A percentile compares a stretch with the other conserved stretches of the same genome.
phyloP scores from a whole-genome alignment of 2,888 invertebrate species.

The Noctuana brunneofusca region DNA sequence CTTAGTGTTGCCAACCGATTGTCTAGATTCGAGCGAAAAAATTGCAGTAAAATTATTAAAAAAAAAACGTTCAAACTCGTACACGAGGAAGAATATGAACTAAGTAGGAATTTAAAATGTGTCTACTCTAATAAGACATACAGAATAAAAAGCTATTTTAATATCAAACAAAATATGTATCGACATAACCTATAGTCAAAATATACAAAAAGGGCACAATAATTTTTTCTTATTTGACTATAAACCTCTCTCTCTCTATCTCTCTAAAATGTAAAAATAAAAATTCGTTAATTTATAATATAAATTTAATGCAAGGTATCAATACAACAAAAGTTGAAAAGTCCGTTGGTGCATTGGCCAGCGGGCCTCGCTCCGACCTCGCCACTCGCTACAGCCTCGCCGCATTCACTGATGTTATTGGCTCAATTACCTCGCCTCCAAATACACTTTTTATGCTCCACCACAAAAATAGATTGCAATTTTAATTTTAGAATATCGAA shows the following conservation, averaged over 20 bases:
- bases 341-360: conserved; percentile 22
- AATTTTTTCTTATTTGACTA: too few relatives aligned
- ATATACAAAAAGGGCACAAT: too few relatives aligned
- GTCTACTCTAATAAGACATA: too few relatives aligned
- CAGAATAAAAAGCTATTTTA: too few relatives aligned
- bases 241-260: too few relatives aligned
- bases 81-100: too few relatives aligned
- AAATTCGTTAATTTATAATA: neutral
- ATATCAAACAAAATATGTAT: too few relatives aligned
- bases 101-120: too few relatives aligned
- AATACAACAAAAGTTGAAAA: conserved; percentile 18
- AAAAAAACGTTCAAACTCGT: too few relatives aligned
- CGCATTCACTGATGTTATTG: conserved; percentile 75
- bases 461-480: conserved; percentile 34
- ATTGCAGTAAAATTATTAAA: neutral
- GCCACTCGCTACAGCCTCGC: conserved; percentile 64
- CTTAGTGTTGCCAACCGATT: neutral
- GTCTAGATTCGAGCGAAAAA: neutral
- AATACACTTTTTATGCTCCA: conserved; percentile 65
- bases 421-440: conserved; percentile 68
- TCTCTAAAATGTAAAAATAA: neutral
- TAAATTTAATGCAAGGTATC: neutral
- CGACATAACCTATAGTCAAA: too few relatives aligned
- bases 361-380: conserved; percentile 68
- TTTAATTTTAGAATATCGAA: conserved; percentile 34